Evolutionary conservation across 2,888 invertebrate species (phyloP).

Genomic region (Geophilus truncorum): DNA sequence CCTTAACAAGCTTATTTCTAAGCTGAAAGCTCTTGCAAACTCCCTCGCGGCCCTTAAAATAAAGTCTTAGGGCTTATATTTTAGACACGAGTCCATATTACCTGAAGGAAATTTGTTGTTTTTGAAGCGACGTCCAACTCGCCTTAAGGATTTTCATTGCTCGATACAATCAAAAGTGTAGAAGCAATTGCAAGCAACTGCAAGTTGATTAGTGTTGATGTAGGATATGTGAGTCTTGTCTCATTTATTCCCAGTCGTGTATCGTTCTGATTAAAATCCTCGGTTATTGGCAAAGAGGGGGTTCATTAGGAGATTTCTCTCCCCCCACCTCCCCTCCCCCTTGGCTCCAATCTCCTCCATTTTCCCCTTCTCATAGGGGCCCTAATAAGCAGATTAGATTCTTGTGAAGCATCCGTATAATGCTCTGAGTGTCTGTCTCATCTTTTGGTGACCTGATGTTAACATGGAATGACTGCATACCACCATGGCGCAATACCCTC

Average conservation of each 20-base stretch:
- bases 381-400: conserved; percentile 25
- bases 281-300: conserved; percentile 19
- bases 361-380: not conserved
- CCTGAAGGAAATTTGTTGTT: not conserved
- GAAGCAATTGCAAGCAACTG: not conserved
- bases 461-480: conserved; percentile 25
- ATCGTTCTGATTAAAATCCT: conserved; percentile 27
- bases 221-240: conserved; percentile 18
- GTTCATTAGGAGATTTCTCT: conserved; percentile 19
- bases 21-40: not conserved
- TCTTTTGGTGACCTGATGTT: conserved; percentile 25
- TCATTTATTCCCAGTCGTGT: conserved; percentile 27
- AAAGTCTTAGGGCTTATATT: not conserved
- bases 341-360: conserved; percentile 22
- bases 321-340: not conserved
- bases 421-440: not conserved
- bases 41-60: not conserved
- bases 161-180: not conserved
- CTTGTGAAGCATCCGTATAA: conserved; percentile 24
- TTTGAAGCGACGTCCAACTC: not conserved
- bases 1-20: not conserved
- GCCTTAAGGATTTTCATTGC: not conserved
- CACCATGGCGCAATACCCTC: not conserved
- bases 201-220: conserved; percentile 12
- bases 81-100: not conserved